These are phyloP conservation scores for Sylvicola fuscatus DNA, from an alignment of 2,888 invertebrate species.

Conservation along the genomic window DNA sequence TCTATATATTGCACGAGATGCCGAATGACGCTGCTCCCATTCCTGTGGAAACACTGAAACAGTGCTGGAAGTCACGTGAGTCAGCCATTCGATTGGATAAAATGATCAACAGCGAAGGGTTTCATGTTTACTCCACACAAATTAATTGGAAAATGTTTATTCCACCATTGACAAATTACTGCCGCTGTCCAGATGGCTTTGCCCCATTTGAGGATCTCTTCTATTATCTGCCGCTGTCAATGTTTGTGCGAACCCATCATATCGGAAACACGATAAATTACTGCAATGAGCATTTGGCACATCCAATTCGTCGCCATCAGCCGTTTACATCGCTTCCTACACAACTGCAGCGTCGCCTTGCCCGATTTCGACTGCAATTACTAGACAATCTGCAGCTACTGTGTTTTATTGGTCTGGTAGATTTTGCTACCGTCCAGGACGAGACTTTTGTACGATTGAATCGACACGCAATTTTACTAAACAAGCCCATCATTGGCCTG, in stretches of 20 bases:
- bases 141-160: constrained; percentile 53
- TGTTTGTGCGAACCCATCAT: constrained; percentile 46
- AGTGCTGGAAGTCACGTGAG: constrained; percentile 16
- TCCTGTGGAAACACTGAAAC: constrained; percentile 7
- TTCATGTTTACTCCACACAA: constrained; percentile 28
- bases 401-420: constrained; percentile 43
- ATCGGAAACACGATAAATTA: constrained; percentile 33
- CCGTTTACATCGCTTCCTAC: constrained; percentile 38
- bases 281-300: constrained; percentile 33
- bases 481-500: constrained; percentile 40
- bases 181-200: constrained; percentile 43
- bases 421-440: constrained; percentile 41
- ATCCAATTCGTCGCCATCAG: constrained; percentile 44
- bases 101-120: constrained; percentile 19
- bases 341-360: constrained; percentile 28
- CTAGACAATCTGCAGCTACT: constrained; percentile 33
- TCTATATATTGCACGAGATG: constrained; percentile 42
- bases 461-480: constrained; percentile 33
- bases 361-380: constrained; percentile 30
- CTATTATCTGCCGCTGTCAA: constrained; percentile 42
- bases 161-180: constrained; percentile 38
- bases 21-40: constrained; percentile 17
- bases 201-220: constrained; percentile 45
- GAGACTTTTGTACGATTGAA: constrained; percentile 53
- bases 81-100: constrained; percentile 19